Evolutionary conservation across 2,113 vertebrate genomes (phyloP).

Genomic region (human (Homo sapiens)): GRCh38 chr1:53246001-53246500

Average conservation of each 20-base stretch:
- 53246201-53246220: not conserved
- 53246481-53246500: constrained; percentile 85
- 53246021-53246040: constrained; percentile 3
- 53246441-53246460: constrained; percentile 88
- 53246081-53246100: not conserved
- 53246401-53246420: constrained; percentile 69
- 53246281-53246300: constrained; percentile 69
- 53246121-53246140: not conserved
- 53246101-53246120: not conserved
- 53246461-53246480: constrained; percentile 88
- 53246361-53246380: constrained; percentile 64
- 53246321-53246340: constrained; percentile 76
- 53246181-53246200: not conserved
- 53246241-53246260: constrained; percentile 63
- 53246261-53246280: constrained; percentile 74
- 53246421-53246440: constrained; percentile 79
- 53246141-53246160: not conserved
- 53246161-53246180: not conserved
- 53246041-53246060: not conserved
- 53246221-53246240: not conserved
- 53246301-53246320: constrained; percentile 67
- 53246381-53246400: constrained; percentile 31
- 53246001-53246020: constrained; percentile 14
- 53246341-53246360: constrained; percentile 73
- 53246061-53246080: not conserved